Evolutionary conservation across 2,888 invertebrate species (phyloP), one percentile per base, ranked within the genome.

Genomic region (Ornithoptera alexandrae): DNA sequence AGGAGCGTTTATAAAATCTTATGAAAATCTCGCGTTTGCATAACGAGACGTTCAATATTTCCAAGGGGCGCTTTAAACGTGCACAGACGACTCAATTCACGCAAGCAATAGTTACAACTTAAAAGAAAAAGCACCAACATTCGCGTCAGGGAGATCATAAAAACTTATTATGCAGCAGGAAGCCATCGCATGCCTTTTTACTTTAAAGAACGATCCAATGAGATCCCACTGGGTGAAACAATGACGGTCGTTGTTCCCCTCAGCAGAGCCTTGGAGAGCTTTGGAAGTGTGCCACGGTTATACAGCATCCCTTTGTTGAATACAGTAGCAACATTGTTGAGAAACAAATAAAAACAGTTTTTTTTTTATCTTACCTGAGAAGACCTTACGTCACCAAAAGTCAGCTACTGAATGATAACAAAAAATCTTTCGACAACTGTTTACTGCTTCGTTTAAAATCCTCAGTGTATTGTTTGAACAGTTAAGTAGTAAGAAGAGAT

Each of bases 251-350:
- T 75, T 74, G 74, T 73, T 72, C 70, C 70, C 74, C 75, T 77
- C 73, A 74, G 73, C 63, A 61, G 64, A 71, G 71, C 75, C 73
- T 74, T 71, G 72, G 74, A 71, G 75, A 76, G 73, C 72, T 71
- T 72, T 73, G 70, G 72, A 74, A 78, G 78, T 75, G 78, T 77
- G 76, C 78, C 78, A 74, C 70, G 62, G 68, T 71, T 72, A 73
- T 77, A 73, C 73, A 74, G 71, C 71, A 73, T 65, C 67, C 71
- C 72, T 75, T 76, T 76, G 72, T 75, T 73, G 73, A 76, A 81
- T 79, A 84, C 88, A 85, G 89, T 85, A 86, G 88, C 87, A 78
- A 80, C 79, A 81, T 75, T 76, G 76, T 78, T 81, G 81, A 79
- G 79, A 74, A 72, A 68, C 68, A 71, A 74, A 80, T 79, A 77